Evolutionary conservation across 2,797 vertebrate genomes (phyloP), one percentile per base, ranked within the genome.

Genomic region (Orientallactaga sibirica): DNA sequence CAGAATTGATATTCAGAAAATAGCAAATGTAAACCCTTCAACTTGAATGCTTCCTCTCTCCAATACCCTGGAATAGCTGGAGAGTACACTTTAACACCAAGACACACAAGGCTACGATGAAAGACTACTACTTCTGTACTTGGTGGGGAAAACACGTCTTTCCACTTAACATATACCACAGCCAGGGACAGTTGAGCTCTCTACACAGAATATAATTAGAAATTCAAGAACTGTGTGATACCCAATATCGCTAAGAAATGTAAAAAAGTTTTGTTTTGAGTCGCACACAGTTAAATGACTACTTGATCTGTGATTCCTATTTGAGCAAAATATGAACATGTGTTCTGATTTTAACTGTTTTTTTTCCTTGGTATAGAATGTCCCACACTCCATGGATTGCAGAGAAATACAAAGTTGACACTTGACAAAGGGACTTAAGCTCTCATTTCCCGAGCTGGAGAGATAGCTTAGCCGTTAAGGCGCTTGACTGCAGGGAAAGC

Each of bases 151-250:
- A 94, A 94, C 94, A 81, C 95, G 86, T 88, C 77, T 97, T 89
- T 78, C 80, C 79, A 88, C 91, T 95, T 96, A 97, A 92, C 84
- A 93, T 64, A 85, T 71, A 94, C 1, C 0, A 6, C 77, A 96
- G 84, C 68, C 93, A 94, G 52, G 64, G 84, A 87, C 75, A 96
- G 92, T 94, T 97, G 41, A 95, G 91, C 89, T 95, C 97, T 97
- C 95, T 15, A 58, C 93, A 95, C 77, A 93, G 77, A 74, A 90
- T 93, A 66, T 91, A 96, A 97, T 97, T 97, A 98, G 95, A 98
- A 96, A 97, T 82, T 71, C 88, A 98, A 92, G 87, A 67, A 74
- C 88, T 96, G 77, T 94, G 75, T n/a, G 55, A 86, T 62, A 48
- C 37, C 96, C 95, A 55, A 85, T 90, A 96, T 96, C 52, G 18